Base-by-base conservation (phyloP, 2,113 vertebrate genomes). In the Bujurquina vittata region DNA sequence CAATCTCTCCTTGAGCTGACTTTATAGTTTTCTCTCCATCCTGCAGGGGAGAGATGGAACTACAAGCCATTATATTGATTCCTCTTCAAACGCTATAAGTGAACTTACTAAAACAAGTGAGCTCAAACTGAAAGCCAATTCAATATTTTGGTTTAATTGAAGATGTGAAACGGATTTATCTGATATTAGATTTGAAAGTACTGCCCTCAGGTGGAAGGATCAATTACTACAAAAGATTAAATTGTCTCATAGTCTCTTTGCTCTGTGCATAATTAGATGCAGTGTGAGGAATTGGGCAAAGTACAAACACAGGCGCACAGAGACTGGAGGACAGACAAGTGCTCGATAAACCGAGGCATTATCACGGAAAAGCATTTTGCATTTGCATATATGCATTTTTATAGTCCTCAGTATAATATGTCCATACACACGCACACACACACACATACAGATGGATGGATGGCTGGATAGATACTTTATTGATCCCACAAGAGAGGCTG, bases 161-260 rank as follows among this genome's bases (percentile, higher is more conserved):
- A 94, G 89, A 93, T 84, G 87, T 90, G 88, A 81, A 83, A 84
- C 83, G 85, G 87, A 92, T 93, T 93, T 92, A 90, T 92, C 80
- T 88, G 79, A 92, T 92, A 94, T 94, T 93, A 94, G 88, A 95
- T 95, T 95, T 94, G 94, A 95, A 95, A 94, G 92, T 90, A 94
- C 90, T 95, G 95, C 95, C 95, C 93, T 95, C 95, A 95, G 95
- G 94, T 95, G 95, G 95, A 95, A 84, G 93, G 91, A 94, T 94
- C 88, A 94, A 92, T 95, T 95, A 95, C 94, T 94, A 92, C 94
- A 95, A 94, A 94, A 80, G 79, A 87, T 79, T 84, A 63, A 88
- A 88, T 86, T 63, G 85, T 87, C 75, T 90, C 83, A 77, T 79
- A 40, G 81, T 83, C 82, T 79, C 81, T 85, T 83, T 85, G 77